Percentiles rank a stretch among this genome's conserved stretches.
These are phyloP conservation scores for Pteropus alecto DNA, from an alignment of 2,113 vertebrate species.

Conservation along the genomic window DNA sequence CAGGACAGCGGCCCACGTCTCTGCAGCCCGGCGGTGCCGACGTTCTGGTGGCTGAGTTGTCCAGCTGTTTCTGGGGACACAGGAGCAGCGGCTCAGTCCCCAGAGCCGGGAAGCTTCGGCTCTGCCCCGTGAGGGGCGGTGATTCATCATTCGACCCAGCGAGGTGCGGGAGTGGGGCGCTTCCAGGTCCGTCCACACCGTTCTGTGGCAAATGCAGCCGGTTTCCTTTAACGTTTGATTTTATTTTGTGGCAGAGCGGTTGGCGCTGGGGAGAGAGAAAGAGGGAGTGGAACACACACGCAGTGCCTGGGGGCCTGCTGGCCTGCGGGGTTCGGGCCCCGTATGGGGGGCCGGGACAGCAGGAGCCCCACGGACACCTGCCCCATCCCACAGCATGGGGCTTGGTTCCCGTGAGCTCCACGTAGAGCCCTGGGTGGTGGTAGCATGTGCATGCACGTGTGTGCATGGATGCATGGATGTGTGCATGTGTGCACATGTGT, in stretches of 20 bases:
- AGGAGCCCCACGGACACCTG: neutral
- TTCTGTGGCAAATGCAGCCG: neutral
- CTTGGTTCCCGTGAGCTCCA: neutral
- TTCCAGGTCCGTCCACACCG: neutral
- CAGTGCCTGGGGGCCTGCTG: neutral
- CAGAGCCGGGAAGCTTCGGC: neutral
- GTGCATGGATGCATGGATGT: accelerated
- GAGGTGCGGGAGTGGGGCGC: neutral
- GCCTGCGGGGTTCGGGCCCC: neutral
- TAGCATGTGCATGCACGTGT: too few species aligned
- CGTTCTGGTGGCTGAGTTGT: accelerated
- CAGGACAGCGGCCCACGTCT: too few species aligned
- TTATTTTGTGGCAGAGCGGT: neutral
- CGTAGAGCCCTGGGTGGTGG: too few species aligned
- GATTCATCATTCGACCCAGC: too few species aligned
- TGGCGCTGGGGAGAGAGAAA: neutral
- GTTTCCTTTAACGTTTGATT: neutral
- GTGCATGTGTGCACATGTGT: neutral
- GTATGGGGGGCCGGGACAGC: too few species aligned
- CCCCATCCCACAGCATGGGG: too few species aligned
- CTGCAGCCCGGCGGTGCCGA: accelerated
- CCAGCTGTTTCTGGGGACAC: neutral
- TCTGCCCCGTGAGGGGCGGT: neutral
- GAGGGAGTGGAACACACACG: too few species aligned
- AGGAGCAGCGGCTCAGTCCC: accelerated